phyloP scores from a whole-genome alignment of 2,113 vertebrate genomes.

The Monopterus albus region DNA sequence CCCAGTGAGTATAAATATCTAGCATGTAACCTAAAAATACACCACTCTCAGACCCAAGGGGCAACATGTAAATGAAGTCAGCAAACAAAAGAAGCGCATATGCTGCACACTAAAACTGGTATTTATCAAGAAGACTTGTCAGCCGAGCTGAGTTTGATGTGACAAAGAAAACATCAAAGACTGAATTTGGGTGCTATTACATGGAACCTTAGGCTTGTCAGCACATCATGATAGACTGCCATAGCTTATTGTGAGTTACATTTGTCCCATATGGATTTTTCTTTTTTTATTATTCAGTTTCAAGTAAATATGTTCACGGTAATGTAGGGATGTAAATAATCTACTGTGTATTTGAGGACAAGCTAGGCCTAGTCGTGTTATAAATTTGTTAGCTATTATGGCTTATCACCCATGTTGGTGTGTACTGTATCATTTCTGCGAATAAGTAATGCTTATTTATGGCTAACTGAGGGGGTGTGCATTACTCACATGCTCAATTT shows the following conservation, averaged over 20 bases:
- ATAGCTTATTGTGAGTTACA: slow-evolving; percentile 37
- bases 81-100: slow-evolving; percentile 48
- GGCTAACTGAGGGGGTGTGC: background rate
- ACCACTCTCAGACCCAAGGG: slow-evolving; percentile 26
- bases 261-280: slow-evolving; percentile 13
- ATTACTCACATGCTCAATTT: background rate
- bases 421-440: slow-evolving; percentile 38
- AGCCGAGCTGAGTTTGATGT: slow-evolving; percentile 51
- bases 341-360: slow-evolving; percentile 2
- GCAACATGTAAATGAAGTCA: slow-evolving; percentile 46
- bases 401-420: slow-evolving; percentile 15
- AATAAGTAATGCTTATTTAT: slow-evolving; percentile 21
- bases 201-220: slow-evolving; percentile 60
- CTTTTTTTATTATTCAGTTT: slow-evolving; percentile 28
- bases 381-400: slow-evolving; percentile 34
- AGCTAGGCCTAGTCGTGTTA: slow-evolving; percentile 22
- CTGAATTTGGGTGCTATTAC: slow-evolving; percentile 47
- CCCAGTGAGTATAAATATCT: slow-evolving; percentile 6
- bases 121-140: slow-evolving; percentile 47
- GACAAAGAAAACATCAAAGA: slow-evolving; percentile 65
- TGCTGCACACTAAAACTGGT: slow-evolving; percentile 4
- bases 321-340: slow-evolving; percentile 16
- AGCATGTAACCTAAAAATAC: slow-evolving; percentile 38
- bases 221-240: slow-evolving; percentile 60
- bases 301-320: slow-evolving; percentile 19